phyloP scores from a whole-genome alignment of 2,888 invertebrate genomes.

The Eumerus sabulonum region DNA sequence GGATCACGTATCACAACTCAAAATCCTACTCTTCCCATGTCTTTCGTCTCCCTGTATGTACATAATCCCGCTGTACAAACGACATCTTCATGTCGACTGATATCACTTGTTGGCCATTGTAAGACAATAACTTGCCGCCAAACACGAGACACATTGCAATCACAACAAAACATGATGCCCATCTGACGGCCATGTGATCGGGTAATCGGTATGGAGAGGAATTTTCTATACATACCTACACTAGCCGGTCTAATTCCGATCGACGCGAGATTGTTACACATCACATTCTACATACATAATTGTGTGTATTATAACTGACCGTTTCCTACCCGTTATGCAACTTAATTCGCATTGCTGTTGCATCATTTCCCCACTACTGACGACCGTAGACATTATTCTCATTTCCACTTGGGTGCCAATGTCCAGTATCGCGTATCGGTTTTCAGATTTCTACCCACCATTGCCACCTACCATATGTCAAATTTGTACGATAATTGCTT shows the following conservation, averaged over 20 bases:
- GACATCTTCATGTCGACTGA: conserved; percentile 43
- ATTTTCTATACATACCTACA: neutral
- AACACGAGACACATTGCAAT: conserved; percentile 21
- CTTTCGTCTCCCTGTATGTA: neutral
- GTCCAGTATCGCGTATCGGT: conserved; percentile 62
- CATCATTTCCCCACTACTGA: conserved; percentile 44
- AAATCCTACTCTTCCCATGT: neutral
- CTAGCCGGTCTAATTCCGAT: conserved; percentile 66
- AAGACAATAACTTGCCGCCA: conserved; percentile 50
- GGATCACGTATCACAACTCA: neutral
- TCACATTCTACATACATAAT: conserved; percentile 17
- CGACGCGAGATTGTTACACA: conserved; percentile 51
- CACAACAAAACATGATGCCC: neutral
- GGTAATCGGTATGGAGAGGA: too few species aligned
- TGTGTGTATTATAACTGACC: conserved; percentile 49
- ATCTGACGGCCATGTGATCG: too few species aligned
- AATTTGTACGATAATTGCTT: too few species aligned
- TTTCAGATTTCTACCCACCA: conserved; percentile 26
- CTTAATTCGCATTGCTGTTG: conserved; percentile 62
- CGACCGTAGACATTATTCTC: too few species aligned
- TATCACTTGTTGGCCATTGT: neutral
- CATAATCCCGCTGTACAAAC: too few species aligned
- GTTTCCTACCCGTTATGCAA: conserved; percentile 67
- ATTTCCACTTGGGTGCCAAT: conserved; percentile 60
- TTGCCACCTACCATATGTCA: too few species aligned